phyloP scores from a whole-genome alignment of 2,113 vertebrate genomes.

The Corythornis cristatus region DNA sequence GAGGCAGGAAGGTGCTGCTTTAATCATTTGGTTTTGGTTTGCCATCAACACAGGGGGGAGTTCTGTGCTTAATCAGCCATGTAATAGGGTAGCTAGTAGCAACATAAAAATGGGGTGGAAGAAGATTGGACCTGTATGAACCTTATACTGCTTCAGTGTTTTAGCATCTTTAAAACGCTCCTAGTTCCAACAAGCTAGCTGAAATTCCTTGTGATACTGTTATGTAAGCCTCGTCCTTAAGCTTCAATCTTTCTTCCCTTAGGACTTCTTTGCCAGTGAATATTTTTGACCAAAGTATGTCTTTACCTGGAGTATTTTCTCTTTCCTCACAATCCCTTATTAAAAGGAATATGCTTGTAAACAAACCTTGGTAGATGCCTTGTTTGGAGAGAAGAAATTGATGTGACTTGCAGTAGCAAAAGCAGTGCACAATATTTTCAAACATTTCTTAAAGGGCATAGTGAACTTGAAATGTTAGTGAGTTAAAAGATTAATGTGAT shows the following conservation, averaged over 20 bases:
- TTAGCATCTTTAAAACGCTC: background rate
- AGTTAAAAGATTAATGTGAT: conserved; percentile 41
- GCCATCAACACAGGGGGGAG: background rate
- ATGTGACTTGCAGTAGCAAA: background rate
- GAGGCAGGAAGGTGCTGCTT: background rate
- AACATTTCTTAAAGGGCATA: background rate
- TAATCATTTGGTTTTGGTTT: background rate
- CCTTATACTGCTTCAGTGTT: background rate
- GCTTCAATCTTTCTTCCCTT: background rate
- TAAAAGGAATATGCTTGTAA: background rate
- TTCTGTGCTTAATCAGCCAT: background rate
- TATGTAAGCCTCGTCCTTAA: conserved; percentile 3
- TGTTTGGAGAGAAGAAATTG: background rate
- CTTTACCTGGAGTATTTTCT: background rate
- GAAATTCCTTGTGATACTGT: background rate
- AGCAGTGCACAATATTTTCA: background rate
- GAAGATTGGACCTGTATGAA: background rate
- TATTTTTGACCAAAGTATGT: background rate
- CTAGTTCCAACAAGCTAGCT: background rate
- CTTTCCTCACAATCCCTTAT: background rate
- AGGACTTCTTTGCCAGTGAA: background rate
- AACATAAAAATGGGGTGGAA: background rate
- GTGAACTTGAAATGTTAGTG: conserved; percentile 30
- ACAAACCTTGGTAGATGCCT: background rate
- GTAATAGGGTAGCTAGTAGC: background rate